These are phyloP conservation scores for Odontomachus brunneus DNA, from an alignment of 1,140 invertebrate genomes.

Conservation along the genomic window DNA sequence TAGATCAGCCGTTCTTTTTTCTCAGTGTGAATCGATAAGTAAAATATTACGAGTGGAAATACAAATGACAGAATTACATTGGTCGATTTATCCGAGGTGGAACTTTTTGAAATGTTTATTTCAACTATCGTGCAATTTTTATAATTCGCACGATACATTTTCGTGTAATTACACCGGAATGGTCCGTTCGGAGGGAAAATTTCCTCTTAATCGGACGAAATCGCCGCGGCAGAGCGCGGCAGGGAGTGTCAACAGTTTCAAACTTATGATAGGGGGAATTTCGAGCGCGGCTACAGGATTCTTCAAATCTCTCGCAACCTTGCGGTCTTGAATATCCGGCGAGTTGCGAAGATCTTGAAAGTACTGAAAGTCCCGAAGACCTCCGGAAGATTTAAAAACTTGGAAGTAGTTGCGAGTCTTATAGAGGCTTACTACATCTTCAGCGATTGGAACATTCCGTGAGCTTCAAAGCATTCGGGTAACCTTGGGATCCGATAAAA, in stretches of 20 bases:
- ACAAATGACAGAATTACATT: no score
- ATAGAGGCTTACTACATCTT: slow-evolving; percentile 39
- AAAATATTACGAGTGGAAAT: no score
- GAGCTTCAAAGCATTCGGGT: slow-evolving; percentile 1
- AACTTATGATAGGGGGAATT: slow-evolving; percentile 50
- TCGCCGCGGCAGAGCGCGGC: neutral
- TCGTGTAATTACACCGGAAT: neutral
- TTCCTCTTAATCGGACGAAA: slow-evolving; percentile 24
- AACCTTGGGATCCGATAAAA: slow-evolving; percentile 40
- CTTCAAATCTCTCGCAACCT: slow-evolving; percentile 46
- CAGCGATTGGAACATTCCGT: slow-evolving; percentile 42
- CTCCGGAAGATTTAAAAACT: slow-evolving; percentile 57
- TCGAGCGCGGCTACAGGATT: slow-evolving; percentile 22
- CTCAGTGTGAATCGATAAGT: no score
- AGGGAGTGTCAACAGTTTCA: slow-evolving; percentile 27
- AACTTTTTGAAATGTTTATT: no score
- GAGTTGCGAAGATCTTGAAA: slow-evolving; percentile 44
- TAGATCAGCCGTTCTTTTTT: no score
- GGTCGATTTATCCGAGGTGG: no score
- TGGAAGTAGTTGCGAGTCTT: slow-evolving; percentile 49
- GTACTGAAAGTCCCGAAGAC: slow-evolving; percentile 38
- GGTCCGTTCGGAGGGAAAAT: neutral
- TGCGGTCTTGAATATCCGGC: slow-evolving; percentile 40
- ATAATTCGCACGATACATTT: neutral
- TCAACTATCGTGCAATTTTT: no score